Conservation (phyloP, 2,113 vertebrate species). For the Cottus gobio region DNA sequence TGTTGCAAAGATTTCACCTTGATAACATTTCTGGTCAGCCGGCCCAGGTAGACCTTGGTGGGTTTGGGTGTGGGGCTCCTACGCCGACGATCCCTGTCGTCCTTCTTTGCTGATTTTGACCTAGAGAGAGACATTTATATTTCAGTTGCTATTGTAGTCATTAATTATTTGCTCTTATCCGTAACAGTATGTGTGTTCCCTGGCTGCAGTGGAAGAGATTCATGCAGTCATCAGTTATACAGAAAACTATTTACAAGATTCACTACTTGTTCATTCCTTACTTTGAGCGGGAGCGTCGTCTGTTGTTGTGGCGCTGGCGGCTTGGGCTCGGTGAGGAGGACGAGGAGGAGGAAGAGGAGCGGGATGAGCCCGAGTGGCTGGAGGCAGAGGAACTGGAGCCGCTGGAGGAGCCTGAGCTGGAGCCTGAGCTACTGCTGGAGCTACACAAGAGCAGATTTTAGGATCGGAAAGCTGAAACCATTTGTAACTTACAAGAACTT, state of each 20-base stretch:
- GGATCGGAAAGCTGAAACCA: not conserved
- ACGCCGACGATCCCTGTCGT: slow-evolving; percentile 91
- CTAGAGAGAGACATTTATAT: slow-evolving; percentile 68
- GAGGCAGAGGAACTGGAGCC: slow-evolving; percentile 93
- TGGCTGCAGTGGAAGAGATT: not conserved
- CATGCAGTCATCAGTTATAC: not conserved
- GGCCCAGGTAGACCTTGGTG: slow-evolving; percentile 94
- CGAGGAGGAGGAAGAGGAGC: slow-evolving; percentile 88
- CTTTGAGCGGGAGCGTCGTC: slow-evolving; percentile 93
- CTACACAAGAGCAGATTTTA: slow-evolving; percentile 57
- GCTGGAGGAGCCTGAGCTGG: slow-evolving; percentile 93
- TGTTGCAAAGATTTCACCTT: slow-evolving; percentile 82
- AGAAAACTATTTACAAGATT: not conserved
- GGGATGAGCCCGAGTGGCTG: slow-evolving; percentile 93
- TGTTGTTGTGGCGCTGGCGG: slow-evolving; percentile 90
- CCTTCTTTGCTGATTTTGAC: slow-evolving; percentile 94
- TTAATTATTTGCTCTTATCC: not conserved
- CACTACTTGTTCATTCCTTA: slow-evolving; percentile 54
- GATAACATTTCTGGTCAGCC: slow-evolving; percentile 93
- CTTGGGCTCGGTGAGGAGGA: slow-evolving; percentile 90
- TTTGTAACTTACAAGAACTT: not conserved
- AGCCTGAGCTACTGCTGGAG: slow-evolving; percentile 93
- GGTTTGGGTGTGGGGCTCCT: slow-evolving; percentile 92
- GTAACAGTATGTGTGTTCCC: not conserved
- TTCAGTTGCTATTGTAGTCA: not conserved